Conservation (phyloP, 2,113 vertebrate species). For the Aldabrachelys gigantea region DNA sequence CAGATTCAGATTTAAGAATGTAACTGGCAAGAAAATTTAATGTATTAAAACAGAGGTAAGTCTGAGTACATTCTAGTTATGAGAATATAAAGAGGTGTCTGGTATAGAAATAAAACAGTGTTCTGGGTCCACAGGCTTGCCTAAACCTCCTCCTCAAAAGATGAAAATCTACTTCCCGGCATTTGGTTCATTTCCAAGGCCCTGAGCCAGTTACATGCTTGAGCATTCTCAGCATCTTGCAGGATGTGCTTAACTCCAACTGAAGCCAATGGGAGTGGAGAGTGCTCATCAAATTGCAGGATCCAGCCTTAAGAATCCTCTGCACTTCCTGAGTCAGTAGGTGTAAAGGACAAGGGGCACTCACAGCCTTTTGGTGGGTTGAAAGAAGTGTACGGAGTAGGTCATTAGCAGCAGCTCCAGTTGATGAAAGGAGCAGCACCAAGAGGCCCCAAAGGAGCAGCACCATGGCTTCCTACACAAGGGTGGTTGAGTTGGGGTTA, state of each 20-base stretch:
- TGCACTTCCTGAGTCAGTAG: background rate
- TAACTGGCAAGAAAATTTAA: background rate
- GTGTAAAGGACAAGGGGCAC: background rate
- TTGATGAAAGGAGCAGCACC: background rate
- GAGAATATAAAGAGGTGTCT: background rate
- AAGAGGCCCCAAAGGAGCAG: background rate
- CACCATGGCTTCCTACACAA: background rate
- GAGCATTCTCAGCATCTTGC: background rate
- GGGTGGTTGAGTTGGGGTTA: background rate
- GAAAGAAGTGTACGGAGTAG: background rate
- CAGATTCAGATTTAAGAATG: constrained; percentile 2
- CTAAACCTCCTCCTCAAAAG: background rate
- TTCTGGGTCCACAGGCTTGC: background rate
- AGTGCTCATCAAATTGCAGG: background rate
- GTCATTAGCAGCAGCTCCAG: background rate
- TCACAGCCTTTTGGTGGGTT: background rate
- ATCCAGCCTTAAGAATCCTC: background rate
- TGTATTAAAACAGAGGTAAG: background rate
- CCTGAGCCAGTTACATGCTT: background rate
- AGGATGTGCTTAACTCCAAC: background rate
- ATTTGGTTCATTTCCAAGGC: background rate
- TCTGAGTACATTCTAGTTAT: background rate
- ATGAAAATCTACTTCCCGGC: background rate
- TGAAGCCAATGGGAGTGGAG: background rate
- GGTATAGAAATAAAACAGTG: background rate